Conservation (phyloP, 2,888 invertebrate species). For the Sphecodes monilicornis region DNA sequence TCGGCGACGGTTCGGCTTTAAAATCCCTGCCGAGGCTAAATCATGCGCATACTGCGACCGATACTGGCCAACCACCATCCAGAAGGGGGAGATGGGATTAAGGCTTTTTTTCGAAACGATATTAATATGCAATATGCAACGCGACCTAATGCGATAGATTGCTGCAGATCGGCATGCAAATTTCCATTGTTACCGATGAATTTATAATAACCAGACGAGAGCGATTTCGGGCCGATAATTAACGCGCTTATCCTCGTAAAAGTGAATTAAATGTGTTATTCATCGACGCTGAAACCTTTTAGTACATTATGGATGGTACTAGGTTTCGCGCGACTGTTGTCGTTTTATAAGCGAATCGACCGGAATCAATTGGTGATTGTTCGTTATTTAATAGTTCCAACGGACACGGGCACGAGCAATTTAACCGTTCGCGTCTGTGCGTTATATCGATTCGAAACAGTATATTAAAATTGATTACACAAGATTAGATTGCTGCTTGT, state of each 20-base stretch:
- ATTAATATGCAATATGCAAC: slow-evolving; percentile 12
- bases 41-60: not conserved
- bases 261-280: slow-evolving; percentile 9
- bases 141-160: slow-evolving; percentile 16
- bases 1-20: not conserved
- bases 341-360: not conserved
- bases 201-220: not conserved
- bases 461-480: not conserved
- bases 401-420: not conserved
- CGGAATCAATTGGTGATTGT: not conserved
- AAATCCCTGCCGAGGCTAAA: not conserved
- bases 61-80: not conserved
- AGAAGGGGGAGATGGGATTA: not conserved
- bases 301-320: not conserved
- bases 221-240: not conserved
- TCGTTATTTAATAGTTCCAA: not conserved
- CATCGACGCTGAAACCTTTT: slow-evolving; percentile 7
- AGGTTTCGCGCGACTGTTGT: not conserved
- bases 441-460: not conserved
- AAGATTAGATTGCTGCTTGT: not conserved
- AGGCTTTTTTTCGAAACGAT: slow-evolving; percentile 4
- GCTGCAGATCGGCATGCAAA: slow-evolving; percentile 5
- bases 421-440: not conserved
- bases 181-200: slow-evolving; percentile 15
- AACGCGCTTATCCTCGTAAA: slow-evolving; percentile 10